Evolutionary conservation across 2,797 vertebrate genomes (phyloP), one percentile per base, ranked within the genome.

Genomic region (Phrynocephalus guinanensis): DNA sequence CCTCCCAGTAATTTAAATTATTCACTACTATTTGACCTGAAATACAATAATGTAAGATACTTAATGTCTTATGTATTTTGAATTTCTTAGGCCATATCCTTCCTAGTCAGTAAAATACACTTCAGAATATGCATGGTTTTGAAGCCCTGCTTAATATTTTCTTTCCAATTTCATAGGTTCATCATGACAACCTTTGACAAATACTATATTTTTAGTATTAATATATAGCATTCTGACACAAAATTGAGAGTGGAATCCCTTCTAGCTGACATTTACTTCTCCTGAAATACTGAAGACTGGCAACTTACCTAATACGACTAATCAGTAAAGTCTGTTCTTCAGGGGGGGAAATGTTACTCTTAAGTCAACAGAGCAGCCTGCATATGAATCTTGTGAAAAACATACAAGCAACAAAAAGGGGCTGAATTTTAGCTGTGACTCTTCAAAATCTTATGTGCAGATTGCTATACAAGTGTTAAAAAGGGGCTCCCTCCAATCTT

Each of bases 361-460:
- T 60, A 87, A 89, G 81, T 16, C 44, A 11, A 15, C 22, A 38
- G 11, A 84, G 48, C 38, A 87, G 82, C 44, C 88, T 84, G 73
- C 78, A 33, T 89, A 6, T 81, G 48, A 73, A 85, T 33, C 68
- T 63, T 92, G 38, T 2, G 83, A 91, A 63, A 93, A 91, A 90
- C 50, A 70, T 87, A 90, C 56, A 79, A 87, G 10, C 76, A 75
- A 70, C 1, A 81, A 24, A 73, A 88, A 38, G 9, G 68, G 84
- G 24, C 63, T 77, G 38, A 15, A 81, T 88, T 80, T 75, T 79
- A 85, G 50, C 79, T 70, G 13, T 60, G 86, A 38, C 7, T 67
- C 84, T 90, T 66, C 30, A 86, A 13, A 85, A 24, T 5, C 4
- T 33, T 85, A 1, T 20, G 90, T 85, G 50, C 82, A 75, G 84